Evolutionary conservation across 2,888 invertebrate genomes (phyloP).

Genomic region (Masnerella sp.): DNA sequence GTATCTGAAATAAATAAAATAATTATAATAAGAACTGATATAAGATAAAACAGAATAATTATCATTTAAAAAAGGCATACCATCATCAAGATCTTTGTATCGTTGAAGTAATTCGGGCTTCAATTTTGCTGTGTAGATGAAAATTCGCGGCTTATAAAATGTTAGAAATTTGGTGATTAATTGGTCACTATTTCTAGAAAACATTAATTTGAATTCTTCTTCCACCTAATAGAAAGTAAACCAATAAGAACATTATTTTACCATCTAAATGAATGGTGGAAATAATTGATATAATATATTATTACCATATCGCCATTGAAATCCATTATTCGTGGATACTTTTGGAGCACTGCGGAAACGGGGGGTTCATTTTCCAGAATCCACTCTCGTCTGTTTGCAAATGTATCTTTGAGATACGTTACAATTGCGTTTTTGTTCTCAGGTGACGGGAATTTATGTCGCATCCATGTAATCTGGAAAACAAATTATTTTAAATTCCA

Average conservation of each 20-base stretch:
- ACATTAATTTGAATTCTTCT: not conserved
- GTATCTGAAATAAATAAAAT: not conserved
- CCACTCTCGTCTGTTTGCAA: not conserved
- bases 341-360: not conserved
- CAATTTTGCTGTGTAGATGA: not conserved
- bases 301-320: conserved; percentile 9
- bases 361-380: not conserved
- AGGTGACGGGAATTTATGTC: conserved; percentile 9
- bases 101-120: not conserved
- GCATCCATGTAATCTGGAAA: conserved; percentile 5
- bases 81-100: not conserved
- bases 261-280: not conserved
- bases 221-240: not conserved
- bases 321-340: not conserved
- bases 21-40: not conserved
- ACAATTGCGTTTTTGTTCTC: not conserved
- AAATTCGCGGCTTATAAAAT: not conserved
- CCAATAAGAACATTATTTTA: not conserved
- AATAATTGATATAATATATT: not conserved
- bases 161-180: not conserved
- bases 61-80: not conserved
- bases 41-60: not conserved
- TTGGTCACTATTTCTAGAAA: not conserved
- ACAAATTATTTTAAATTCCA: not conserved
- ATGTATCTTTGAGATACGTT: not conserved